A percentile compares a stretch with the other conserved stretches of the same genome.
These are phyloP conservation scores for Anser brachyrhynchus DNA, from an alignment of 2,113 vertebrate genomes.

Conservation along the genomic window DNA sequence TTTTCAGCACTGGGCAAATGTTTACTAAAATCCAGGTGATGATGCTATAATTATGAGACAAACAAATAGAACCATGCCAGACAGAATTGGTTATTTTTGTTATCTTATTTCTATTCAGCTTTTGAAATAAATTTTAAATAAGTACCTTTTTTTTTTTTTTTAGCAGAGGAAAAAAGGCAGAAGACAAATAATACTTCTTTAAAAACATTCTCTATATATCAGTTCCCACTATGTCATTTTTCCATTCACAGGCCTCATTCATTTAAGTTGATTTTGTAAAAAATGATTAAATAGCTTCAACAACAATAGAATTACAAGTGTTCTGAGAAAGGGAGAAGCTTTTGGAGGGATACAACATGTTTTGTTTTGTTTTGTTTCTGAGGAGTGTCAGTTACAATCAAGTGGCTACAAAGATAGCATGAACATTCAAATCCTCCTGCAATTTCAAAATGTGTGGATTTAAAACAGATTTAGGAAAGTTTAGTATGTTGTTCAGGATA, in stretches of 20 bases:
- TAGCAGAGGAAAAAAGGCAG: background rate
- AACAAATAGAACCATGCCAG: background rate
- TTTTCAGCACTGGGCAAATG: background rate
- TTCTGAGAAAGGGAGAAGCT: background rate
- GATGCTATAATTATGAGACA: background rate
- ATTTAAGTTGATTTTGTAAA: background rate
- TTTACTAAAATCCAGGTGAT: conserved; percentile 8
- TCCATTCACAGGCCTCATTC: background rate
- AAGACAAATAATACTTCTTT: background rate
- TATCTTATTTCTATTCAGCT: background rate
- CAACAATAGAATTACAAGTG: background rate
- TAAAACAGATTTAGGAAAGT: background rate
- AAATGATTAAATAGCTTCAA: background rate
- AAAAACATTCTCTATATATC: background rate
- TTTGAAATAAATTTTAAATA: conserved; percentile 1
- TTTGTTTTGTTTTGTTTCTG: background rate
- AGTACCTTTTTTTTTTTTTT: background rate
- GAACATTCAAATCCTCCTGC: background rate
- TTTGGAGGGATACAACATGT: background rate
- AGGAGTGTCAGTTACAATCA: background rate
- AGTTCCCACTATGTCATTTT: background rate
- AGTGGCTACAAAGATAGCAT: background rate
- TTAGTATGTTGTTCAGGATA: background rate
- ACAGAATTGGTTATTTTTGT: background rate
- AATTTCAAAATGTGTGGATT: background rate